A percentile compares a stretch with the other conserved stretches of the same genome.
phyloP scores from a whole-genome alignment of 2,113 vertebrate genomes.

The Tragelaphus scriptus region DNA sequence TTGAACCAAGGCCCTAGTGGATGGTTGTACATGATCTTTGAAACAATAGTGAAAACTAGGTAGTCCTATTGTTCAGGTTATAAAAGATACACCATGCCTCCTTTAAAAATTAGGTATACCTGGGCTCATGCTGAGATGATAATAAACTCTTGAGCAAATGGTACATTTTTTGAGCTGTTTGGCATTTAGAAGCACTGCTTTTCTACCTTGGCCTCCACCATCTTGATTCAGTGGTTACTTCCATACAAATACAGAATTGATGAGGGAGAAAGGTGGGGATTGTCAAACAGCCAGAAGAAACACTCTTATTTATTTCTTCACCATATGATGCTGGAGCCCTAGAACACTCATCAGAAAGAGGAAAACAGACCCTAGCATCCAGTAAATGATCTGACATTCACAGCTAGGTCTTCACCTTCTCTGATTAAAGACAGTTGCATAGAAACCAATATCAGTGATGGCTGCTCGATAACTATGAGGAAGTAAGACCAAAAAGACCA shows the following conservation, averaged over 20 bases:
- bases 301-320: background rate
- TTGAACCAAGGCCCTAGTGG: background rate
- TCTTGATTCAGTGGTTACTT: background rate
- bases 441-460: background rate
- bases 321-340: background rate
- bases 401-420: background rate
- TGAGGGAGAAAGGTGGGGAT: rapidly evolving
- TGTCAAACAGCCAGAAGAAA: background rate
- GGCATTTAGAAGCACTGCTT: background rate
- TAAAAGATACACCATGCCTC: background rate
- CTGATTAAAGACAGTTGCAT: background rate
- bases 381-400: background rate
- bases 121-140: background rate
- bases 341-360: background rate
- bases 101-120: background rate
- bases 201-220: background rate
- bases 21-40: background rate
- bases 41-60: background rate
- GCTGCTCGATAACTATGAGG: background rate
- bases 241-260: background rate
- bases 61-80: background rate
- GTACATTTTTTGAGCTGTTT: background rate
- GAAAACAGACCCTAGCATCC: background rate
- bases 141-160: background rate
- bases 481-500: background rate